Evolutionary conservation across 2,888 invertebrate genomes (phyloP).

Genomic region (Liopterus haemorrhoidalis): DNA sequence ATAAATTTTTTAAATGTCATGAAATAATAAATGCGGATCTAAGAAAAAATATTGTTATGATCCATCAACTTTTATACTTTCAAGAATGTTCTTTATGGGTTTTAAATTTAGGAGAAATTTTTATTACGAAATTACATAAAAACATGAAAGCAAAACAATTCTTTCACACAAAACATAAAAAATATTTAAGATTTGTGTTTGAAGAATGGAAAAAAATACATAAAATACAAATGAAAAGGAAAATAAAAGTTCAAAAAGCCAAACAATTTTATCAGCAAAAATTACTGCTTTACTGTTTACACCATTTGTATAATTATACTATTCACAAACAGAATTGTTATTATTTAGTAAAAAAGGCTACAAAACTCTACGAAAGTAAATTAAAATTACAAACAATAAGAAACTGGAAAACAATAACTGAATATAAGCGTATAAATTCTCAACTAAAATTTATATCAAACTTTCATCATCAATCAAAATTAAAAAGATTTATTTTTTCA

Average conservation of each 20-base stretch:
- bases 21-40: constrained; percentile 11
- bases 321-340: constrained; percentile 8
- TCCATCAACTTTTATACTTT: constrained; percentile 16
- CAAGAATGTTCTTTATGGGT: constrained; percentile 17
- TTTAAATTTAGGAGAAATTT: constrained; percentile 7
- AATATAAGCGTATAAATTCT: no score
- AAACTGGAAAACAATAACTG: no score
- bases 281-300: constrained; percentile 1
- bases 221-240: constrained; percentile 13
- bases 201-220: constrained; percentile 32
- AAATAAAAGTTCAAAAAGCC: constrained; percentile 5
- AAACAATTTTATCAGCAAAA: constrained; percentile 8
- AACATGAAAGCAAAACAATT: constrained; percentile 28
- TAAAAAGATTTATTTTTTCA: no score
- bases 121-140: constrained; percentile 23
- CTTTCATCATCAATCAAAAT: no score
- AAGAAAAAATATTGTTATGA: constrained; percentile 4
- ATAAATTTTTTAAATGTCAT: constrained; percentile 11
- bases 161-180: constrained; percentile 33
- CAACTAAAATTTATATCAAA: no score
- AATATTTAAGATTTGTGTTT: constrained; percentile 30
- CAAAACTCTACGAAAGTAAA: constrained; percentile 24
- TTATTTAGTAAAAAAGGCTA: no score
- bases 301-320: constrained; percentile 10
- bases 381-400: no score